Evolutionary conservation across 2,113 vertebrate genomes (phyloP).

Genomic region (Neodon shergylaensis): DNA sequence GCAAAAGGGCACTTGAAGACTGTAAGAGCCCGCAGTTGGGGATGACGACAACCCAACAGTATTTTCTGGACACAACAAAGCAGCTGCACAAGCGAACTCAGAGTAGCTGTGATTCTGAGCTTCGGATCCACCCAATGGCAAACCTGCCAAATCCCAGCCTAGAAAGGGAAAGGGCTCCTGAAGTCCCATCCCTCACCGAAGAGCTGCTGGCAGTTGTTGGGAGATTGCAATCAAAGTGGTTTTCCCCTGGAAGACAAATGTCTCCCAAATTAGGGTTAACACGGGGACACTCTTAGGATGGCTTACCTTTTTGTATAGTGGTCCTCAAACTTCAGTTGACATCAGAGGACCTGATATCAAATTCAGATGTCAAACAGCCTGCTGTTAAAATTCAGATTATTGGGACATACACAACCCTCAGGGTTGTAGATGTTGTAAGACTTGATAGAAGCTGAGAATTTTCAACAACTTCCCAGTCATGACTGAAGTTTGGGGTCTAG

Average conservation of each 20-base stretch:
- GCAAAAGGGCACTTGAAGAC: background rate
- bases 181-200: background rate
- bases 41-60: background rate
- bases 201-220: background rate
- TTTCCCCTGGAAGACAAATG: constrained; percentile 11
- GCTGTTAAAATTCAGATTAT: background rate
- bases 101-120: too few relatives aligned
- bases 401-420: background rate
- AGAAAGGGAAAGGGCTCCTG: background rate
- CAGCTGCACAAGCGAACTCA: background rate
- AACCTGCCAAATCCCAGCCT: background rate
- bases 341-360: background rate
- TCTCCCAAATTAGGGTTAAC: background rate
- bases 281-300: background rate
- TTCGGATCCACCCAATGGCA: background rate
- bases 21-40: background rate
- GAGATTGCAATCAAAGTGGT: background rate
- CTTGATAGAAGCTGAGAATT: background rate
- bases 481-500: background rate
- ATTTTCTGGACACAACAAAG: background rate
- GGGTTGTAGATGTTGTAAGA: background rate
- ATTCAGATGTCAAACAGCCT: background rate
- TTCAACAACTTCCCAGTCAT: background rate
- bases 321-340: background rate
- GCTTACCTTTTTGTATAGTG: background rate